Evolutionary conservation across 2,113 vertebrate species (phyloP).

Genomic region (Microtus oregoni): DNA sequence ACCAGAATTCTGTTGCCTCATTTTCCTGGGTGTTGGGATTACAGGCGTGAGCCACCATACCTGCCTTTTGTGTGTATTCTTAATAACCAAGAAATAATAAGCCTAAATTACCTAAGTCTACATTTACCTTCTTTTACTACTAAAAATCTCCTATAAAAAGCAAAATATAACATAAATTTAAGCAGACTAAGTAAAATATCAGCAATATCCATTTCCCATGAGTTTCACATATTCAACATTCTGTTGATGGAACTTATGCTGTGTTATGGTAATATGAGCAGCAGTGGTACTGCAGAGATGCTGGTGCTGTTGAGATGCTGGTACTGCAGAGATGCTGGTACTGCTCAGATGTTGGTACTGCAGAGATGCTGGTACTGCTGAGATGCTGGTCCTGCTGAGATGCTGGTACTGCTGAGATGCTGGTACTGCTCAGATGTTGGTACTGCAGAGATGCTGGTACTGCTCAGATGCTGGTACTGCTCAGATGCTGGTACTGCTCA

Average conservation of each 20-base stretch:
- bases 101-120: background rate
- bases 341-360: background rate
- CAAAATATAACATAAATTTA: background rate
- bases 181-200: background rate
- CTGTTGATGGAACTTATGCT: background rate
- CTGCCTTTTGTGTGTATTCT: background rate
- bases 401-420: background rate
- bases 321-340: too few relatives aligned
- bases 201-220: background rate
- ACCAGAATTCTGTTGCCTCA: background rate
- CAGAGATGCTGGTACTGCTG: background rate
- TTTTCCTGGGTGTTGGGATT: background rate
- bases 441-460: background rate
- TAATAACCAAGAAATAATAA: background rate
- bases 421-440: too few relatives aligned
- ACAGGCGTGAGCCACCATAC: background rate
- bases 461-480: too few relatives aligned
- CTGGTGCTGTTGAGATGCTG: too few relatives aligned
- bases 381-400: background rate
- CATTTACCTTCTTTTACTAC: conserved; percentile 14
- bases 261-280: background rate
- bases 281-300: background rate
- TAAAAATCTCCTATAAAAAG: background rate
- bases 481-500: background rate
- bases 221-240: background rate